phyloP scores from a whole-genome alignment of 2,888 invertebrate genomes.

The Cantharis rufa region DNA sequence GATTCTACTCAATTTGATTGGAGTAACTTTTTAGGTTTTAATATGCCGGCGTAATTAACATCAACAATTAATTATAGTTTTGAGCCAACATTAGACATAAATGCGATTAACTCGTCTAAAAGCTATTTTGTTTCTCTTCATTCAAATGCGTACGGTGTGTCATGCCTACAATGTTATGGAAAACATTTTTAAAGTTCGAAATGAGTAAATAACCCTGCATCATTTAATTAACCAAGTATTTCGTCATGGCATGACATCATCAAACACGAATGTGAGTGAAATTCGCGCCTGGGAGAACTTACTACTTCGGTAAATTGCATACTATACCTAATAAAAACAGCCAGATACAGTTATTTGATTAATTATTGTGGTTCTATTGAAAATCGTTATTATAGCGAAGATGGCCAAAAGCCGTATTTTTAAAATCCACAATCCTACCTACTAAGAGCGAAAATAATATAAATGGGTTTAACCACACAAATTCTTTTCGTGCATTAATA shows the following conservation, averaged over 20 bases:
- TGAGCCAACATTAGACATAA: neutral
- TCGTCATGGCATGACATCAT: neutral
- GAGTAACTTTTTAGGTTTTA: neutral
- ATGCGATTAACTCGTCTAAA: neutral
- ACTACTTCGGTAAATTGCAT: neutral
- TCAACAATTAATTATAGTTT: neutral
- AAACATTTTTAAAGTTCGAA: neutral
- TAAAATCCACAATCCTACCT: neutral
- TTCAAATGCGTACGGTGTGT: too few species aligned
- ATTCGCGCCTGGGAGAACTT: neutral
- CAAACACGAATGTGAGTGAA: neutral
- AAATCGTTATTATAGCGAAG: neutral
- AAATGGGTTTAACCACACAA: neutral
- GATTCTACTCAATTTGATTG: neutral
- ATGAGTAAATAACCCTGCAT: neutral
- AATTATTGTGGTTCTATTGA: neutral
- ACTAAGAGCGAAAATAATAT: neutral
- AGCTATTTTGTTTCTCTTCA: neutral
- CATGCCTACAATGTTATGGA: neutral
- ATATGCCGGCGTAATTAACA: neutral
- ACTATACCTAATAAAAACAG: neutral
- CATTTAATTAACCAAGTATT: neutral
- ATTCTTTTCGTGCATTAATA: neutral
- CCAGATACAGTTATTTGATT: neutral
- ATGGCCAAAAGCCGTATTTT: neutral